Evolutionary conservation across 2,797 vertebrate species (phyloP).

Genomic region (Fundulus diaphanus): DNA sequence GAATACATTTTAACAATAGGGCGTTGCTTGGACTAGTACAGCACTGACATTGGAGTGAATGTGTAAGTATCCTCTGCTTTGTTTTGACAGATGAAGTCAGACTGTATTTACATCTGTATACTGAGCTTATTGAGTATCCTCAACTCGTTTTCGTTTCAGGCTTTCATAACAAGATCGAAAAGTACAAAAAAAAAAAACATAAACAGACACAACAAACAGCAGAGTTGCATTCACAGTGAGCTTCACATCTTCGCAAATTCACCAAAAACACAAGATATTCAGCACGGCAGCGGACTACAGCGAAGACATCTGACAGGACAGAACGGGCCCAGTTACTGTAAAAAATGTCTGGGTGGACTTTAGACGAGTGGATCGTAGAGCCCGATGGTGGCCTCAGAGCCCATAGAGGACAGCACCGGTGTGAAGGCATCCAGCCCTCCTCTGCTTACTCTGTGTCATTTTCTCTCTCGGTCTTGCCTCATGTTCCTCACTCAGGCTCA

Average conservation of each 20-base stretch:
- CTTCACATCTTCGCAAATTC: constrained; percentile 27
- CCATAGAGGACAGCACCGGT: constrained; percentile 3
- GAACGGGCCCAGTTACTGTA: constrained; percentile 13
- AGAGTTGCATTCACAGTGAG: constrained; percentile 28
- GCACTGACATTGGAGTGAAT: constrained; percentile 2
- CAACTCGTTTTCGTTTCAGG: constrained; percentile 17
- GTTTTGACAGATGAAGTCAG: constrained; percentile 30
- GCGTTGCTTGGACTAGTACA: constrained; percentile 12
- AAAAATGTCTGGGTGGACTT: constrained; percentile 34
- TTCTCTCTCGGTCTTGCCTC: constrained; percentile 7
- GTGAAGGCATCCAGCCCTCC: not conserved
- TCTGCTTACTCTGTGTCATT: not conserved
- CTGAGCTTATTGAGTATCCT: constrained; percentile 15
- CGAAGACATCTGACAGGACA: constrained; percentile 42
- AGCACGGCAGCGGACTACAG: constrained; percentile 32
- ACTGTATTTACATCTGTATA: constrained; percentile 13
- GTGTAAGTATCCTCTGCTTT: constrained; percentile 4
- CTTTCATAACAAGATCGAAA: constrained; percentile 27
- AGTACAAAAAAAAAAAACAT: constrained; percentile 23
- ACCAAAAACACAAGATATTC: constrained; percentile 22
- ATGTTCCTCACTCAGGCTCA: constrained; percentile 19
- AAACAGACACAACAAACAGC: constrained; percentile 33
- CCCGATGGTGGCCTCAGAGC: not conserved
- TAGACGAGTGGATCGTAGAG: constrained; percentile 8
- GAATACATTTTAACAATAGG: constrained; percentile 28